phyloP scores from a whole-genome alignment of 2,113 vertebrate genomes.

The Fregetta grallaria region DNA sequence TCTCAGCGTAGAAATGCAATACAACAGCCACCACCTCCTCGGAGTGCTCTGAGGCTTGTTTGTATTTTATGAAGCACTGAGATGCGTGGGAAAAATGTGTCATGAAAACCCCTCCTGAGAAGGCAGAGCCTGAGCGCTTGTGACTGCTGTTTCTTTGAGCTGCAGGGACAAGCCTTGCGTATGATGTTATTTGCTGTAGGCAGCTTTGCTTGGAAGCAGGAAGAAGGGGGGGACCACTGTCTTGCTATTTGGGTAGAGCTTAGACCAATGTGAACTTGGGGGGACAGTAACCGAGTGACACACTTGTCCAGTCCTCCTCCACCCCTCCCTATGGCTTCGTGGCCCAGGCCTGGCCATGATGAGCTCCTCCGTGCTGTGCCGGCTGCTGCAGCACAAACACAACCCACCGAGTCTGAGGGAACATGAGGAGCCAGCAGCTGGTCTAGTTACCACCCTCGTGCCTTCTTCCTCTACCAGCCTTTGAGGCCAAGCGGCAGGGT shows the following conservation, averaged over 20 bases:
- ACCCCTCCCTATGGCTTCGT: fast-evolving
- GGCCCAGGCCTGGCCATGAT: too few relatives aligned
- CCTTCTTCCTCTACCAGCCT: not conserved
- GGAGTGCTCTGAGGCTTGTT: not conserved
- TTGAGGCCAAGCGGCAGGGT: not conserved
- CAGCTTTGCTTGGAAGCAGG: not conserved
- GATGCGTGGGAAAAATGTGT: not conserved
- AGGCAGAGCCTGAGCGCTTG: not conserved
- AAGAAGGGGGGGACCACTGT: not conserved
- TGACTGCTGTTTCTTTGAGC: not conserved
- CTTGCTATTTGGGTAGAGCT: not conserved
- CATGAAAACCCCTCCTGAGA: not conserved
- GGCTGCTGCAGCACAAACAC: not conserved
- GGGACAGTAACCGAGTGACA: not conserved
- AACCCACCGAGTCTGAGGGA: not conserved
- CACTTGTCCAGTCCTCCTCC: not conserved
- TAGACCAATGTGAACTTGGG: not conserved
- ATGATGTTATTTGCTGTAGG: not conserved
- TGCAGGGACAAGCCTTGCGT: not conserved
- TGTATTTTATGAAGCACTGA: not conserved
- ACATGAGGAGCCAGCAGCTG: not conserved
- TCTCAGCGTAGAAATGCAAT: not conserved
- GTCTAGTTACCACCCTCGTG: not conserved
- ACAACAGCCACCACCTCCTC: not conserved
- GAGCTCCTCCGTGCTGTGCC: not conserved